These are phyloP conservation scores for Sternotherus odoratus DNA, from an alignment of 2,797 vertebrate genomes.

Conservation along the genomic window DNA sequence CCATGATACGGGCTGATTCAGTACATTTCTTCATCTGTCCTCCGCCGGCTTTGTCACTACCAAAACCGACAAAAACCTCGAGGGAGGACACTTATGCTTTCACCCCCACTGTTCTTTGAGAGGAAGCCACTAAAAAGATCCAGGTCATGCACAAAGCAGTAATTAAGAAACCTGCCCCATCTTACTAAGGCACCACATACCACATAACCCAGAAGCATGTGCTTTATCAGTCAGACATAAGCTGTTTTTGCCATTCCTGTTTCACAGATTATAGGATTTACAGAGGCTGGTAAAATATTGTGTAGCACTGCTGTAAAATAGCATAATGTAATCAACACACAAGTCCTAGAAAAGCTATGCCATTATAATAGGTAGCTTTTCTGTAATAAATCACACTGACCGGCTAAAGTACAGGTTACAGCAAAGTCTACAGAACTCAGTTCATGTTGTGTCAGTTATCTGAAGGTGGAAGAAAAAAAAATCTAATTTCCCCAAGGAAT, in stretches of 20 bases:
- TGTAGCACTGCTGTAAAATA: slow-evolving; percentile 18
- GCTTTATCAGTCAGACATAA: neutral
- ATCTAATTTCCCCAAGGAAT: neutral
- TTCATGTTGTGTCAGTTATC: slow-evolving; percentile 52
- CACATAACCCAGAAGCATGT: neutral
- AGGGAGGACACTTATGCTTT: neutral
- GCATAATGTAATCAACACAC: slow-evolving; percentile 19
- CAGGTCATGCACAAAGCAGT: neutral
- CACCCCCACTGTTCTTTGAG: neutral
- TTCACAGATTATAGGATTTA: slow-evolving; percentile 67
- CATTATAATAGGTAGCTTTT: slow-evolving; percentile 49
- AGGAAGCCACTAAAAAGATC: neutral
- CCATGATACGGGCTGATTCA: fast-evolving
- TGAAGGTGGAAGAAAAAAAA: slow-evolving; percentile 37
- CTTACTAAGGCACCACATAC: neutral
- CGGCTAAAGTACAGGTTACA: slow-evolving; percentile 68
- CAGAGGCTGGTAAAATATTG: slow-evolving; percentile 46
- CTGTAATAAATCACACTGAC: slow-evolving; percentile 57
- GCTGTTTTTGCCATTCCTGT: neutral
- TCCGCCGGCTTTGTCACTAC: neutral
- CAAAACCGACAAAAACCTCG: neutral
- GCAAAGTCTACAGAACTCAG: slow-evolving; percentile 2
- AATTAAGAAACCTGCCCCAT: neutral
- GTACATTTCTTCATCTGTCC: fast-evolving
- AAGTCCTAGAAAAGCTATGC: slow-evolving; percentile 15